Conservation (phyloP, 2,888 invertebrate genomes). For the Aromia moschata region DNA sequence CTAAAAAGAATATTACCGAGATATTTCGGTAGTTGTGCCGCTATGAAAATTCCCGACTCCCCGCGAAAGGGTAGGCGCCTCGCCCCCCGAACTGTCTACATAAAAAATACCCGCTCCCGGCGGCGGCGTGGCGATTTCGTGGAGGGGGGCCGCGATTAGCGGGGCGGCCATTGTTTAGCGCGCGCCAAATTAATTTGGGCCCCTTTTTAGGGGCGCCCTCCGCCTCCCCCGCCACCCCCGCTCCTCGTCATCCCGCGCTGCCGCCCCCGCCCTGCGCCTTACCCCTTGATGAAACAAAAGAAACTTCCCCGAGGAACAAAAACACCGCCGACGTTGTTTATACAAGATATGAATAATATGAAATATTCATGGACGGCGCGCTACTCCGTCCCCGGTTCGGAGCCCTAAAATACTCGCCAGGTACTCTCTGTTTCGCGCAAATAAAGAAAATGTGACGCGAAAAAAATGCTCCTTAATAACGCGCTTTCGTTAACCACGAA, state of each 20-base stretch:
- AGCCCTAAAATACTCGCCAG: not conserved
- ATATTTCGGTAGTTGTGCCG: too few relatives aligned
- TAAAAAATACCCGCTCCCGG: conserved; percentile 62
- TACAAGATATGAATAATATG: conserved; percentile 45
- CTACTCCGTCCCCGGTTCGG: not conserved
- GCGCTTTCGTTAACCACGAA: too few relatives aligned
- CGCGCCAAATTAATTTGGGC: conserved; percentile 65
- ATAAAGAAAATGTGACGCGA: not conserved
- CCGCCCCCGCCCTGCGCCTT: conserved; percentile 12
- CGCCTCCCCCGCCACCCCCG: conserved; percentile 17
- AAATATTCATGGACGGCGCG: conserved; percentile 43
- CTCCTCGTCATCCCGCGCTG: too few relatives aligned
- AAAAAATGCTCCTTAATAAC: too few relatives aligned
- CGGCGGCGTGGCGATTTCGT: conserved; percentile 64
- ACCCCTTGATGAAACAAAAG: conserved; percentile 40
- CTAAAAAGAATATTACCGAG: too few relatives aligned
- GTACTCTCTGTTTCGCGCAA: not conserved
- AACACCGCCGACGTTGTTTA: conserved; percentile 42
- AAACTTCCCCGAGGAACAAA: conserved; percentile 36
- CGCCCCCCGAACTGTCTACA: conserved; percentile 57
- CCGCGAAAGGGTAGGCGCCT: conserved; percentile 55
- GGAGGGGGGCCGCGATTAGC: conserved; percentile 65
- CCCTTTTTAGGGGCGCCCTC: conserved; percentile 44
- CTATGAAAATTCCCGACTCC: conserved; percentile 29
- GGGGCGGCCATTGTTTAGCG: conserved; percentile 65